Percentiles rank a stretch among this genome's conserved stretches.
Conservation (phyloP, 92 coral and sea anemone genomes). For the Nematostella vectensis region DNA sequence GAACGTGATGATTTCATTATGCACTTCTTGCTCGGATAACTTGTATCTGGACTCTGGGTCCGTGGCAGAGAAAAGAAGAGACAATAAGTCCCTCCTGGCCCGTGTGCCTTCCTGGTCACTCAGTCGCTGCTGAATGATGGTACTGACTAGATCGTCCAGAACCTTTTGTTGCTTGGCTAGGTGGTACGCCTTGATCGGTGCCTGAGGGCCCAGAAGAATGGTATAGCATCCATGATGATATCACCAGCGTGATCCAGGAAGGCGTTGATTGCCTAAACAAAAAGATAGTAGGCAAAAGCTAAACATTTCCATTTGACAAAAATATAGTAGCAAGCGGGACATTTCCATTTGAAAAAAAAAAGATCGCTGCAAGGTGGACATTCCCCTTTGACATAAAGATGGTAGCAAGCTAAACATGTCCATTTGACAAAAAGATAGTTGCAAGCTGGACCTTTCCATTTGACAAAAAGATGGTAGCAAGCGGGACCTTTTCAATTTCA, state of each 20-base stretch:
- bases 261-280: constrained; percentile 11
- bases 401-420: no score
- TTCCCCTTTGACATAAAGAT: no score
- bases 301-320: no score
- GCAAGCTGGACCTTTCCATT: no score
- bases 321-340: no score
- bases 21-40: constrained; percentile 31
- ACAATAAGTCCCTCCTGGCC: constrained; percentile 20
- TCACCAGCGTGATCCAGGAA: constrained; percentile 14
- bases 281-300: not conserved
- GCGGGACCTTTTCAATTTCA: no score
- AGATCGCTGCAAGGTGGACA: no score
- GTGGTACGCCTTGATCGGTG: constrained; percentile 12
- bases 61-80: constrained; percentile 28
- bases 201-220: constrained; percentile 10
- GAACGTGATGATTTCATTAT: constrained; percentile 44
- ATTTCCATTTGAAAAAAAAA: no score
- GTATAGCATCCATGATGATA: constrained; percentile 6
- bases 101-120: not conserved
- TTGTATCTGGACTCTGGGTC: constrained; percentile 34
- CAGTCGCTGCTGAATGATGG: constrained; percentile 10
- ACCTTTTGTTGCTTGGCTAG: constrained; percentile 1
- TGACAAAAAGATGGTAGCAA: no score
- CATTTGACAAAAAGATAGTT: no score
- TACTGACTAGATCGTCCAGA: constrained; percentile 17